These are phyloP conservation scores for Parnassius smintheus DNA, from an alignment of 2,888 invertebrate genomes.

Conservation along the genomic window DNA sequence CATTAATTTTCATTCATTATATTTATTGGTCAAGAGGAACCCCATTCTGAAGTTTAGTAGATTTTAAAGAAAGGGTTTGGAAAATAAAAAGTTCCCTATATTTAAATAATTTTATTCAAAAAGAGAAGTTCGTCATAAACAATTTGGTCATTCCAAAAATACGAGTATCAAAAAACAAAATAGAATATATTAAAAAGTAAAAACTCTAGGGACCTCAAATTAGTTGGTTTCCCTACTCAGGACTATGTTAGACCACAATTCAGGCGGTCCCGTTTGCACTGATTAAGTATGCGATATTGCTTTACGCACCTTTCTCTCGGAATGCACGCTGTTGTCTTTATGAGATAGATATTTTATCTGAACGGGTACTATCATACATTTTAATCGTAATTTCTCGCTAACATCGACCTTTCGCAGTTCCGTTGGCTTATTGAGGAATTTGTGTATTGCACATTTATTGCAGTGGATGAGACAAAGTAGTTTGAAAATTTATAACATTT, in stretches of 20 bases:
- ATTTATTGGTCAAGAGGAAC: no score
- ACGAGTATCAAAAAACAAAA: no score
- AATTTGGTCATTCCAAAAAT: no score
- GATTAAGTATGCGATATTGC: constrained; percentile 33
- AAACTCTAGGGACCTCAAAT: neutral
- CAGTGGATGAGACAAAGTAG: no score
- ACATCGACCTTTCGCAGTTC: constrained; percentile 5
- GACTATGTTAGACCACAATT: constrained; percentile 26
- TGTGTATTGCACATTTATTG: neutral
- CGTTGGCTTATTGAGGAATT: constrained; percentile 2
- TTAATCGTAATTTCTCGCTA: constrained; percentile 15
- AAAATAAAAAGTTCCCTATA: no score
- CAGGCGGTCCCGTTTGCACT: constrained; percentile 35
- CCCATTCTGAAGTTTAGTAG: no score
- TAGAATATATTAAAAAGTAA: no score
- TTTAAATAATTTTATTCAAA: no score
- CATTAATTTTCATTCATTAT: no score
- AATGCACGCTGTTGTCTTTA: constrained; percentile 31
- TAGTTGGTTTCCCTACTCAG: constrained; percentile 5
- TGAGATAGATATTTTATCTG: constrained; percentile 24
- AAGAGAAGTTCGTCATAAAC: no score
- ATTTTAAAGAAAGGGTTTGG: no score
- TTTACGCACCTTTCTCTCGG: constrained; percentile 40
- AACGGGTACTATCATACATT: constrained; percentile 18
- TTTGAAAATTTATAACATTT: no score